These are phyloP conservation scores for Agriopis leucophaearia DNA, from an alignment of 2,888 invertebrate genomes.

Conservation along the genomic window DNA sequence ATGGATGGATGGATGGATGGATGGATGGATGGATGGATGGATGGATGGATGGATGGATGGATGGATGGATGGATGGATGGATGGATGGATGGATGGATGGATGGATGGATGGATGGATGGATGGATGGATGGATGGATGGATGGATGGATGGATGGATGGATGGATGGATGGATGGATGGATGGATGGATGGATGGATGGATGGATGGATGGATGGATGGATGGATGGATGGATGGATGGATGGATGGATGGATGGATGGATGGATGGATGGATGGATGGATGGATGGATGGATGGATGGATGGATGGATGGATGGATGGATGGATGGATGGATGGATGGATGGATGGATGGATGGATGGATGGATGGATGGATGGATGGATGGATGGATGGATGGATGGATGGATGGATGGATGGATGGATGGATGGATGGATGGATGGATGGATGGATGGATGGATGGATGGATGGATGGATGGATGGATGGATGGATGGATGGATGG, in stretches of 20 bases:
- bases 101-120: conserved; percentile 19
- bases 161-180: conserved; percentile 13
- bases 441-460: conserved; percentile 20
- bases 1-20: conserved; percentile 19
- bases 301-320: conserved; percentile 19
- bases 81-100: conserved; percentile 19
- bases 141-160: conserved; percentile 16
- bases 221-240: conserved; percentile 13
- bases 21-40: conserved; percentile 19
- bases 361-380: conserved; percentile 19
- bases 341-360: conserved; percentile 19
- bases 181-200: conserved; percentile 13
- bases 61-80: conserved; percentile 19
- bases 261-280: conserved; percentile 18
- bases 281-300: conserved; percentile 16
- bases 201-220: conserved; percentile 14
- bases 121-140: conserved; percentile 19
- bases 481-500: conserved; percentile 20
- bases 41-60: conserved; percentile 19
- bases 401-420: conserved; percentile 19
- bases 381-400: conserved; percentile 19
- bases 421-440: conserved; percentile 20
- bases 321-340: conserved; percentile 19
- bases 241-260: conserved; percentile 12
- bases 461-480: conserved; percentile 20